Evolutionary conservation across 2,888 invertebrate species (phyloP).

Genomic region (Mylabris sibirica): DNA sequence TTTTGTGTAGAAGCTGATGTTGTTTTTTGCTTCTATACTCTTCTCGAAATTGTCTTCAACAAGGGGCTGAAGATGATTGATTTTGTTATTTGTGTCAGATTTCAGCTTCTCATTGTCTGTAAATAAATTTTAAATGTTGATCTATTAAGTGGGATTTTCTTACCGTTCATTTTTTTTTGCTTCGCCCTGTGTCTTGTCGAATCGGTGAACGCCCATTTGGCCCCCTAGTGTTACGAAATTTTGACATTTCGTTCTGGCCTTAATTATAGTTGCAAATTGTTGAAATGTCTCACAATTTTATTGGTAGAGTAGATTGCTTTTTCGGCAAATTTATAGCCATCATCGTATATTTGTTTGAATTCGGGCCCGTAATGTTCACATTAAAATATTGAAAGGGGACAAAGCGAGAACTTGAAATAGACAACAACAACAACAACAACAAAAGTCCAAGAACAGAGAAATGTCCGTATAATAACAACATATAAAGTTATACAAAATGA

Average conservation of each 20-base stretch:
- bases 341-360: constrained; percentile 29
- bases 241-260: constrained; percentile 15
- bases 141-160: not conserved
- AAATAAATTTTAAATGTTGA: constrained; percentile 15
- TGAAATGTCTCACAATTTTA: constrained; percentile 20
- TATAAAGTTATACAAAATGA: constrained; percentile 43
- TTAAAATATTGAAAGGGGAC: constrained; percentile 18
- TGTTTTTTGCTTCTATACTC: constrained; percentile 5
- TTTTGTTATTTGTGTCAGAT: constrained; percentile 1
- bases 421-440: constrained; percentile 1
- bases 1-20: not conserved
- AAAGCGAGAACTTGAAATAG: constrained; percentile 14
- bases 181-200: no score
- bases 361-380: constrained; percentile 13
- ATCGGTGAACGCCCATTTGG: constrained; percentile 15
- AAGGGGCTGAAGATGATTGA: not conserved
- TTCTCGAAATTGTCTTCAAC: not conserved
- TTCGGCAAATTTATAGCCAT: constrained; percentile 16
- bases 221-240: constrained; percentile 19
- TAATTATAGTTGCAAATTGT: constrained; percentile 11
- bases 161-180: not conserved
- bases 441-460: not conserved
- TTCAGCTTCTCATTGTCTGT: constrained; percentile 17
- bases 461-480: constrained; percentile 38
- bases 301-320: constrained; percentile 3